phyloP scores from a whole-genome alignment of 1,140 invertebrate species.

The Augochlora pura region DNA sequence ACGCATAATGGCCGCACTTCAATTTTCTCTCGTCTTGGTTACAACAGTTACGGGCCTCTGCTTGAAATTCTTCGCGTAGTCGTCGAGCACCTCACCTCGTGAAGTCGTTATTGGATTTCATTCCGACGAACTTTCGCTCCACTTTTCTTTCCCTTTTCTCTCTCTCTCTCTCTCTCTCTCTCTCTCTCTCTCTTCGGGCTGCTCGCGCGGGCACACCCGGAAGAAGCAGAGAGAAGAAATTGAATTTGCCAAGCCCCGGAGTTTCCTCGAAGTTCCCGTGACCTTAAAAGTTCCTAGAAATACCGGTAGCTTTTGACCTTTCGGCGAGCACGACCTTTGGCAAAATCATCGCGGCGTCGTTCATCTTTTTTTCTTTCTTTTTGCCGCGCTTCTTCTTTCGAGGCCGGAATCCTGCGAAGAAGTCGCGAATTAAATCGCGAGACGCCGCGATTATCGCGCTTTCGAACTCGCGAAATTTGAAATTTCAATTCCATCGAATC shows the following conservation, averaged over 20 bases:
- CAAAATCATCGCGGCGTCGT: background rate
- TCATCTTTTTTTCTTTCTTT: background rate
- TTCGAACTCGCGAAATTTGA: too few relatives aligned
- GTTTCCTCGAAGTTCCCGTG: background rate
- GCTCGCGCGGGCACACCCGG: too few relatives aligned
- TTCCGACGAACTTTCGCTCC: slow-evolving; percentile 5
- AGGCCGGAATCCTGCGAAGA: too few relatives aligned
- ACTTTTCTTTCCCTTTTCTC: background rate
- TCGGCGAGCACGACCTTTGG: background rate
- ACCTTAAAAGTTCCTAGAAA: slow-evolving; percentile 2
- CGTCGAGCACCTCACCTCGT: background rate
- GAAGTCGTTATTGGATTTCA: slow-evolving; percentile 4
- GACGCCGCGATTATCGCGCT: too few relatives aligned
- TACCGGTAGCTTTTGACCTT: background rate
- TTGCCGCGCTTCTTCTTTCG: background rate
- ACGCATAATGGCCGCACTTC: too few relatives aligned
- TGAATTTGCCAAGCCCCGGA: background rate
- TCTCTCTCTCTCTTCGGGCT: too few relatives aligned
- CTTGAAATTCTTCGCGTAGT: background rate
- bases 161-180: too few relatives aligned
- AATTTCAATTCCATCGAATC: too few relatives aligned
- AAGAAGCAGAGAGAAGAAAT: background rate
- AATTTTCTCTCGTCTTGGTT: too few relatives aligned
- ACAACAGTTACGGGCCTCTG: too few relatives aligned
- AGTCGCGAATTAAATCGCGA: too few relatives aligned